Conservation (phyloP, 2,797 vertebrate species). For the Hydrophis major region DNA sequence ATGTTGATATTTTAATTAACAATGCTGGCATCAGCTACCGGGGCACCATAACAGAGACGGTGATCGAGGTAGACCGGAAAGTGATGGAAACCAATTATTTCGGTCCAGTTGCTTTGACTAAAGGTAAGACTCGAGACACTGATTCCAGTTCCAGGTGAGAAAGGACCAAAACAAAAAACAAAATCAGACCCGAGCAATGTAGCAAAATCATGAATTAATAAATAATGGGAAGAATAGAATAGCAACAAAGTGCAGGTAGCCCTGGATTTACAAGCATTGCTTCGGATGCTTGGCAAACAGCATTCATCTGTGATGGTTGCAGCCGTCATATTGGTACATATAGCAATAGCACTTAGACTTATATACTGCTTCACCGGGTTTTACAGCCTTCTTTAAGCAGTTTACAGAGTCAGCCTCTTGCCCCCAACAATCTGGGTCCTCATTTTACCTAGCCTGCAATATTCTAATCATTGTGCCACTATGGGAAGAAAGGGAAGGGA, state of each 20-base stretch:
- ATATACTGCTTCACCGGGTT: too few relatives aligned
- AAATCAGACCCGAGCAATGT: neutral
- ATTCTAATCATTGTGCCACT: too few relatives aligned
- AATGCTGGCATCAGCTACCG: constrained; percentile 96
- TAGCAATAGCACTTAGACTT: neutral
- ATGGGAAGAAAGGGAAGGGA: too few relatives aligned
- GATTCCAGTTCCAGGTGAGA: neutral
- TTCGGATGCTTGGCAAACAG: neutral
- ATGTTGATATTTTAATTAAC: constrained; percentile 91
- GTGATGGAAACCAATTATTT: constrained; percentile 99
- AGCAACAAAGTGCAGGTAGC: neutral
- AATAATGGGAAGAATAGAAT: neutral
- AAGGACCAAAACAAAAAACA: neutral
- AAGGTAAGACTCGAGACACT: constrained; percentile 75
- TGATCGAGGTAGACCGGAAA: constrained; percentile 82
- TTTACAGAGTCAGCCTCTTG: too few relatives aligned
- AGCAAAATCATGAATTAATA: neutral
- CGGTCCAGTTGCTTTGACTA: constrained; percentile 93
- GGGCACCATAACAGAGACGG: constrained; percentile 83
- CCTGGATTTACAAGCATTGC: neutral
- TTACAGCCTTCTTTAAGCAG: too few relatives aligned
- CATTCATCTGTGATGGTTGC: neutral
- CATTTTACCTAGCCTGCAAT: too few relatives aligned
- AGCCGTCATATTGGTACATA: neutral
- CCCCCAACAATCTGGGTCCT: too few relatives aligned